Evolutionary conservation across 2,113 vertebrate genomes (phyloP).

Genomic region (Tricholaema leucomelas): DNA sequence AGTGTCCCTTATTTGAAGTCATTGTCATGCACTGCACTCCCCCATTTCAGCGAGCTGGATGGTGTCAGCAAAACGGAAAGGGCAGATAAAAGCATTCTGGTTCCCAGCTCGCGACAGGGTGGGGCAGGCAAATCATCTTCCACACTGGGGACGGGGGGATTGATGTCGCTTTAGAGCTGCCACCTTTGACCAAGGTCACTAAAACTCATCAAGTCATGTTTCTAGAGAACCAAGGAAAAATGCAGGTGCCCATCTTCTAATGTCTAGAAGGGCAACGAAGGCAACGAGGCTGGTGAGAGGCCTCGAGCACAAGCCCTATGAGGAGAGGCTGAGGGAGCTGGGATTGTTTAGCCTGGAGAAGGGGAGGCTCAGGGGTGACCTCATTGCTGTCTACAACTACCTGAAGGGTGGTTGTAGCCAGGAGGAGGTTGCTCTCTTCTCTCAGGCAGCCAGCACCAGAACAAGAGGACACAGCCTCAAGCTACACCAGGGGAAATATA

Average conservation of each 20-base stretch:
- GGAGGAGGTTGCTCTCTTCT: too few species aligned
- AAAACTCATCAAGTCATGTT: not conserved
- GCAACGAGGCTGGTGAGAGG: too few species aligned
- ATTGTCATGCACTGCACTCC: slow-evolving; percentile 1
- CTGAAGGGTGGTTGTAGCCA: too few species aligned
- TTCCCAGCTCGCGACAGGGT: not conserved
- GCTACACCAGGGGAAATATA: too few species aligned
- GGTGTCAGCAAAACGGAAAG: not conserved
- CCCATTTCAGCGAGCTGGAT: not conserved
- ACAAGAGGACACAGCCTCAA: too few species aligned
- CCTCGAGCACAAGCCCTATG: too few species aligned
- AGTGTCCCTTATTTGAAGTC: slow-evolving; percentile 33
- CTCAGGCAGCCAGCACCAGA: too few species aligned
- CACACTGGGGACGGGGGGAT: not conserved
- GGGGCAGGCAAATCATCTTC: not conserved
- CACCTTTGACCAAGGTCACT: not conserved
- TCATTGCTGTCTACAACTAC: too few species aligned
- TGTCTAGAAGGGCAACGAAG: too few species aligned
- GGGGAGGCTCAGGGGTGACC: too few species aligned
- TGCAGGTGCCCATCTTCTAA: not conserved
- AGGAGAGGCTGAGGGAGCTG: too few species aligned
- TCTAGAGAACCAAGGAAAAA: not conserved
- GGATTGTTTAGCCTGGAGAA: too few species aligned
- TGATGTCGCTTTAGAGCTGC: not conserved
- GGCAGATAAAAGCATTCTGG: not conserved